Percentiles rank a stretch among this genome's conserved stretches.
phyloP scores from a whole-genome alignment of 2,797 vertebrate genomes.

The Pseudochromis fuscus region DNA sequence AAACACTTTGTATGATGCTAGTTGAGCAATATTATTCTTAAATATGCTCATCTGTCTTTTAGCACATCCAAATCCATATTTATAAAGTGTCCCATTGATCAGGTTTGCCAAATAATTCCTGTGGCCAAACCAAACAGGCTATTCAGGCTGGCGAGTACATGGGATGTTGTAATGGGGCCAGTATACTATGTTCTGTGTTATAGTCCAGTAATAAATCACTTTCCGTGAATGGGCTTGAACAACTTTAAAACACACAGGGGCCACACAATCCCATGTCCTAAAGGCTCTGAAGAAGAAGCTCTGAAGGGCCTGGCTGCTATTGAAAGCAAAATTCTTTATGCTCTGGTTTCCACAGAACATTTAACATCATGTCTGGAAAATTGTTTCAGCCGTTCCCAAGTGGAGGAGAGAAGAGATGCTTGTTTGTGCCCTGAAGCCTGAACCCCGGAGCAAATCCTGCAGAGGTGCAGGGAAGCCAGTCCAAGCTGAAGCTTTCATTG shows the following conservation, averaged over 20 bases:
- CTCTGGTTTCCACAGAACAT: conserved; percentile 74
- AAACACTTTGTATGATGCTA: conserved; percentile 21
- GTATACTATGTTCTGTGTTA: conserved; percentile 66
- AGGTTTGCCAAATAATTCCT: conserved; percentile 46
- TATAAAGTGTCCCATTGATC: conserved; percentile 41
- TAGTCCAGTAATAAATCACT: conserved; percentile 74
- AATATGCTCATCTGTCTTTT: conserved; percentile 48
- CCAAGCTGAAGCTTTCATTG: conserved; percentile 43
- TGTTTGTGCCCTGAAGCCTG: conserved; percentile 61
- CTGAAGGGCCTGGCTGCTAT: conserved; percentile 68
- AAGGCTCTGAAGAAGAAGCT: conserved; percentile 62
- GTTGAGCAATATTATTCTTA: conserved; percentile 42
- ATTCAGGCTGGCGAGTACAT: conserved; percentile 38
- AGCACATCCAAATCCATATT: conserved; percentile 55
- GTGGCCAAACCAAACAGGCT: conserved; percentile 72
- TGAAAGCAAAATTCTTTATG: conserved; percentile 73
- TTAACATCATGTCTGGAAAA: conserved; percentile 83
- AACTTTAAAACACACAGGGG: conserved; percentile 75
- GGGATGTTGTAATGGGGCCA: conserved; percentile 69
- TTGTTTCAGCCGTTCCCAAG: conserved; percentile 73
- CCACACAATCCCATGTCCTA: conserved; percentile 52
- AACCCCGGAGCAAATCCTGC: conserved; percentile 41
- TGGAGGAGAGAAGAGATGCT: conserved; percentile 63
- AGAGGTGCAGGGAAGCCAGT: conserved; percentile 31
- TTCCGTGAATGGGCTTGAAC: conserved; percentile 60